A percentile compares a stretch with the other conserved stretches of the same genome.
phyloP scores from a whole-genome alignment of 2,113 vertebrate genomes.

The Pionites leucogaster region DNA sequence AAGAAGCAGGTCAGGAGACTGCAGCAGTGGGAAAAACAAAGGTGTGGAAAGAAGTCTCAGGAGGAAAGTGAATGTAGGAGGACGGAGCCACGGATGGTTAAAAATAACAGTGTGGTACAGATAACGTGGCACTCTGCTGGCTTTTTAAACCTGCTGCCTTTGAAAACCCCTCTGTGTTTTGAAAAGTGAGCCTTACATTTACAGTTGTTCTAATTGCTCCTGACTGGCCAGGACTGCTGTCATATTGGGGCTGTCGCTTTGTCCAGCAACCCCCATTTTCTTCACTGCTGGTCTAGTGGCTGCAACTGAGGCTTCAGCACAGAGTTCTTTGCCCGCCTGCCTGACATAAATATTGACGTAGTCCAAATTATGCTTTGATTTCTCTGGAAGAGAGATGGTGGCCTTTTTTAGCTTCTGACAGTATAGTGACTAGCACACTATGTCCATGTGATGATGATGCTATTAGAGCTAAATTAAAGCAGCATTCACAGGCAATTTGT shows the following conservation, averaged over 20 bases:
- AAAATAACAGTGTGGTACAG: not conserved
- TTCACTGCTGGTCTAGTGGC: not conserved
- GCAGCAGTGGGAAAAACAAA: not conserved
- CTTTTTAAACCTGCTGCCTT: constrained; percentile 6
- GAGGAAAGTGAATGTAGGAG: not conserved
- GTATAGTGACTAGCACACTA: not conserved
- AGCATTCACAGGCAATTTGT: not conserved
- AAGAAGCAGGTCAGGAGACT: not conserved
- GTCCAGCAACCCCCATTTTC: not conserved
- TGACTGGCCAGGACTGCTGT: not conserved
- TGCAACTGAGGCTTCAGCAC: not conserved
- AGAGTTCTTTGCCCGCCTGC: not conserved
- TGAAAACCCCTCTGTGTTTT: not conserved
- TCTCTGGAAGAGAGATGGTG: not conserved
- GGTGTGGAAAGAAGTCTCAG: not conserved
- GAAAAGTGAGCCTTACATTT: not conserved
- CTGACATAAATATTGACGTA: not conserved
- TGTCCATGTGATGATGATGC: not conserved
- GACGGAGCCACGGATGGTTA: not conserved
- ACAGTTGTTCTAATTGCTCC: not conserved
- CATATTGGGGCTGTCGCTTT: not conserved
- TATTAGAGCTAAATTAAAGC: not conserved
- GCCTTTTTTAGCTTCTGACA: not conserved
- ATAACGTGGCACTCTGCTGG: not conserved
- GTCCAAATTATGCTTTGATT: not conserved